Base-by-base conservation (phyloP, 2,888 invertebrate genomes). In the Megamerina dolium region DNA sequence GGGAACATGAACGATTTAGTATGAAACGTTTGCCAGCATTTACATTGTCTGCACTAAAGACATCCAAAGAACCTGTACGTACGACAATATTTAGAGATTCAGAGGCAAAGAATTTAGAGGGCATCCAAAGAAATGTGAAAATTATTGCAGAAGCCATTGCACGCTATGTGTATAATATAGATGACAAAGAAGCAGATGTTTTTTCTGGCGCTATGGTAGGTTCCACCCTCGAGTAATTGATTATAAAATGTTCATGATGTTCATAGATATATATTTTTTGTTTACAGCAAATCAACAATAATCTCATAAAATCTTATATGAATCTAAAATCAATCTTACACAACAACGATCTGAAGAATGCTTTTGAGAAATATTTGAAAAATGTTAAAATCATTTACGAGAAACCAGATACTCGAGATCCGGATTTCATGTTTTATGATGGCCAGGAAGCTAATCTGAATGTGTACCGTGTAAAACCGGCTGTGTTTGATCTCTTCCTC, bases 1-100 rank as follows among this genome's bases (percentile, higher is more conserved):
- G 97, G 97, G 95, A 96, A 62, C 97, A 99, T 63, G 97, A 99
- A 71, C 75, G 92, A 53, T 97, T 88, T 73, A 94, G 93, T 67
- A 91, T 97, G 56, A 79, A 90, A 51, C 77, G 94, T 51, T 78
- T 95, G 59, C 85, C 93, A 0, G 94, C 94, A 0, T 89, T 95
- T 63, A 96, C 96, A 0, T 60, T 97, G 4, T 95, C 95, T 2
- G 79, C 85, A 2, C 67, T 91, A 5, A 77, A 77, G 47, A 56
- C 61, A 5, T 66, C 70, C 10, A 61, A 60, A 38, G 68, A 68
- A 47, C 61, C 67, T 8, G 43, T 61, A 3, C 59, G 71, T 27
- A 61, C 63, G 1, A 68, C 72, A 3, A 64, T 68, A 14, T 72
- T 72, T 38, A 66, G 55, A 40, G 66, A 69, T 34, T 47, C 53